A percentile compares a stretch with the other conserved stretches of the same genome.
phyloP scores from a whole-genome alignment of 2,888 invertebrate species.

The Argyresthia albistria region DNA sequence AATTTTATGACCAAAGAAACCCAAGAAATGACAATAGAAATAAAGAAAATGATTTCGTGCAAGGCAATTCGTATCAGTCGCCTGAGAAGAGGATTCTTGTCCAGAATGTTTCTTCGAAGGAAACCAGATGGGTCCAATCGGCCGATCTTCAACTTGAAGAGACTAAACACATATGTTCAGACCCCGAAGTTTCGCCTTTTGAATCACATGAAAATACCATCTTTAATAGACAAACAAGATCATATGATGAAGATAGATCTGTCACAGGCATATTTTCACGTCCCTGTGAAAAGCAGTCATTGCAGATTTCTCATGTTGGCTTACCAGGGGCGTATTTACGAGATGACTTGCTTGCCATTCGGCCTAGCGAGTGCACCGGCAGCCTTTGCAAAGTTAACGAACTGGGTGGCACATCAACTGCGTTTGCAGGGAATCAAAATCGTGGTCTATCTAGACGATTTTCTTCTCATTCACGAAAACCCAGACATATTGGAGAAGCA shows the following conservation, averaged over 20 bases:
- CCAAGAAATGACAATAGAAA: neutral
- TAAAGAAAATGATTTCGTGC: neutral
- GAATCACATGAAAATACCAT: conserved; percentile 9
- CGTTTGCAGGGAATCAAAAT: conserved; percentile 4
- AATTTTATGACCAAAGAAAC: neutral
- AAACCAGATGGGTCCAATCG: conserved; percentile 6
- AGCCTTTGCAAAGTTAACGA: neutral
- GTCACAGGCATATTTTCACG: conserved; percentile 13
- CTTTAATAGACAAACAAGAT: conserved; percentile 8
- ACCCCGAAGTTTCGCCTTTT: conserved; percentile 9
- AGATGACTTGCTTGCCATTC: conserved; percentile 16
- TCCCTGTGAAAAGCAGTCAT: conserved; percentile 7
- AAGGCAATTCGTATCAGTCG: neutral
- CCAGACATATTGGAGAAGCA: conserved; percentile 5
- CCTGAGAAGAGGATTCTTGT: neutral
- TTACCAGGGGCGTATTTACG: conserved; percentile 8
- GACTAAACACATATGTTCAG: conserved; percentile 8
- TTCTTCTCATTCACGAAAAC: neutral
- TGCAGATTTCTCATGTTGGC: conserved; percentile 11
- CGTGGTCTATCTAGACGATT: conserved; percentile 1
- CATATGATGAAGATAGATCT: conserved; percentile 11
- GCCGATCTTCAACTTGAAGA: conserved; percentile 9
- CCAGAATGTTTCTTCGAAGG: conserved; percentile 5
- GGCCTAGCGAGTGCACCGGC: conserved; percentile 8
- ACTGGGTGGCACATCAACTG: neutral